Evolutionary conservation across 1,140 invertebrate species (phyloP), one percentile per base, ranked within the genome.

Genomic region (Nebria ingens): DNA sequence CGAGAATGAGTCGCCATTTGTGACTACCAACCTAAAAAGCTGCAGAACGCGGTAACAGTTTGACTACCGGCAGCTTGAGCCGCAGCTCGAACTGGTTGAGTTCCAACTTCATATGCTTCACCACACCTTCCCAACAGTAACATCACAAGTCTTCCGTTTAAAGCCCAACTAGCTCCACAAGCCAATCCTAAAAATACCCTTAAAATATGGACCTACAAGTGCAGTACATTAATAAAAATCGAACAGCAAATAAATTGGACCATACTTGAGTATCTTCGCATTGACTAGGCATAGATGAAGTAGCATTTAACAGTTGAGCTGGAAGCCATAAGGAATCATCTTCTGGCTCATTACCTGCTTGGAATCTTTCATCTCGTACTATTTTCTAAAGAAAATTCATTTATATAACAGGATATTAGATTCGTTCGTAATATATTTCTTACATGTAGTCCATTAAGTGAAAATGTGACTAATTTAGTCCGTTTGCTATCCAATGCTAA

Each of bases 311-410:
- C 38, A 96, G 76, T 71, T 96, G 92, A 1, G 90, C 87, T 11
- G 91, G 89, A 59, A 94, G 73, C 91, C 91, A 94, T 29, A 91
- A 73, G 0, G 89, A 91, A 71, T 94, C 91, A 69, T 91, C 88
- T 74, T 93, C 91, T 2, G 86, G 87, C 70, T 94, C 91, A 61
- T 91, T 85, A 4, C 86, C 85, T n/a, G 89, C 85, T 64, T 93
- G 91, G 66, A 95, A 94, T 57, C 90, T 78, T 66, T 93, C 88
- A 73, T 96, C 91, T 59, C 89, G 81, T 21, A 96, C 75, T 62
- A 94, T 84, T 81, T 88, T 87, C 91, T 94, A 68, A 4, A 70
- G 70, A 65, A 59, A 64, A n/a, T n/a, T 58, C n/a, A 34, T 34
- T 34, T 6, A 6, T 34, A 34, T n/a, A n/a, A 34, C 25, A n/a